Conservation (phyloP, 1,140 invertebrate species). For the Drosophila ironensis region DNA sequence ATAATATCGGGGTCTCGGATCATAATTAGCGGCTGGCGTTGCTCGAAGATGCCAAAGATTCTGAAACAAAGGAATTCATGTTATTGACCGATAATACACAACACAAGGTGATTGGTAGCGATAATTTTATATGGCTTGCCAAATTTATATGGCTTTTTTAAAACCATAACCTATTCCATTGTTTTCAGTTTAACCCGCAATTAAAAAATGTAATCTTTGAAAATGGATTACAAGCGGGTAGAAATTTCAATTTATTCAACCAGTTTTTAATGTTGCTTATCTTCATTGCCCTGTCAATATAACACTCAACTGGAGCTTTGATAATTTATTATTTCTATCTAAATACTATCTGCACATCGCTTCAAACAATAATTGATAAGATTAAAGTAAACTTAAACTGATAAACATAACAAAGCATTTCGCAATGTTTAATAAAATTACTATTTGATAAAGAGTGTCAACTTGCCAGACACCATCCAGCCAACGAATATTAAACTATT, state of each 20-base stretch:
- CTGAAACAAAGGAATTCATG: conserved; percentile 56
- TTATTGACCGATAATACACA: no score
- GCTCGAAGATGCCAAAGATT: conserved; percentile 83
- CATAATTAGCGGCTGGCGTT: conserved; percentile 82
- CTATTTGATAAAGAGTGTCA: no score
- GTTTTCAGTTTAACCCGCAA: no score
- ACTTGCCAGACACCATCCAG: no score
- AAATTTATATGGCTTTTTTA: neutral
- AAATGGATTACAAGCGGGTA: no score
- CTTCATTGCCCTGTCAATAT: neutral
- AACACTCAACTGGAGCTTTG: neutral
- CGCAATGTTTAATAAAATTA: neutral
- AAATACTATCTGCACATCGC: neutral
- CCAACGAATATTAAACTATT: no score
- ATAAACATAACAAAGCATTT: conserved; percentile 9
- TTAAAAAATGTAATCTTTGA: no score
- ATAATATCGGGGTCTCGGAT: conserved; percentile 84
- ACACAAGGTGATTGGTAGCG: no score
- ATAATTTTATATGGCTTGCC: no score
- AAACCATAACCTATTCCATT: no score
- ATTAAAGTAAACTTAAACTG: conserved; percentile 15
- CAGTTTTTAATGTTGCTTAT: neutral
- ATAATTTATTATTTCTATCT: neutral
- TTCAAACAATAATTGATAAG: conserved; percentile 22
- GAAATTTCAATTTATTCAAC: no score